Evolutionary conservation across 2,888 invertebrate genomes (phyloP).

Genomic region (Hydroisotoma schaefferi): DNA sequence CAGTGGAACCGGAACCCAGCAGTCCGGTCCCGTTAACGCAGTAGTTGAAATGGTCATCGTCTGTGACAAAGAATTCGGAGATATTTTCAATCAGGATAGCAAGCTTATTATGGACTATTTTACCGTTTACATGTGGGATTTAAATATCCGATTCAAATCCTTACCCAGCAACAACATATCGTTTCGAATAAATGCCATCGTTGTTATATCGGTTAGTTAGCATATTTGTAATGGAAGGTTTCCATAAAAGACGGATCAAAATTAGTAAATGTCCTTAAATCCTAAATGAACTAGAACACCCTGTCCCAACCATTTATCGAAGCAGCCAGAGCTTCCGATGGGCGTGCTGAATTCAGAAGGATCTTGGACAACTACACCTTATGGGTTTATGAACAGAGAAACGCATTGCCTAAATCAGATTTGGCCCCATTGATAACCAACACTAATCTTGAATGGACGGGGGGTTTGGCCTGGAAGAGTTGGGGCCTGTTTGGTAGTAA

Average conservation of each 20-base stretch:
- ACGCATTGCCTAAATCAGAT: slow-evolving; percentile 22
- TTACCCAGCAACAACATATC: slow-evolving; percentile 23
- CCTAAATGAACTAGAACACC: background rate
- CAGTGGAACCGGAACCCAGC: no score
- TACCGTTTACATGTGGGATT: slow-evolving; percentile 37
- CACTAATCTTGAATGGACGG: slow-evolving; percentile 32
- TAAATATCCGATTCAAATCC: slow-evolving; percentile 31
- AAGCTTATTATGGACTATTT: slow-evolving; percentile 30
- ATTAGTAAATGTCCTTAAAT: background rate
- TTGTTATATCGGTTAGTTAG: slow-evolving; percentile 21
- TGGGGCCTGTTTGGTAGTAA: slow-evolving; percentile 22
- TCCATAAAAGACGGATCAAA: background rate
- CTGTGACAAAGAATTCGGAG: slow-evolving; percentile 34
- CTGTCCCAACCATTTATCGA: slow-evolving; percentile 36
- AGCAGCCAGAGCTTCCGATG: slow-evolving; percentile 31
- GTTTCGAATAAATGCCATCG: slow-evolving; percentile 23
- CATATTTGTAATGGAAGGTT: no score
- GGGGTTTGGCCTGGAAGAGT: slow-evolving; percentile 34
- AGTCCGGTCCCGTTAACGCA: background rate
- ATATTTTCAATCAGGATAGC: slow-evolving; percentile 25
- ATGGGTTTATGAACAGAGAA: slow-evolving; percentile 28
- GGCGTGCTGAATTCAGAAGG: slow-evolving; percentile 29
- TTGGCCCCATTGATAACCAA: slow-evolving; percentile 29
- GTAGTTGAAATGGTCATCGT: slow-evolving; percentile 24
- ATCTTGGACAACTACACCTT: slow-evolving; percentile 18